Percentiles rank a stretch among this genome's conserved stretches.
Evolutionary conservation across 2,113 vertebrate species (phyloP).

Genomic region (Dascyllus trimaculatus): DNA sequence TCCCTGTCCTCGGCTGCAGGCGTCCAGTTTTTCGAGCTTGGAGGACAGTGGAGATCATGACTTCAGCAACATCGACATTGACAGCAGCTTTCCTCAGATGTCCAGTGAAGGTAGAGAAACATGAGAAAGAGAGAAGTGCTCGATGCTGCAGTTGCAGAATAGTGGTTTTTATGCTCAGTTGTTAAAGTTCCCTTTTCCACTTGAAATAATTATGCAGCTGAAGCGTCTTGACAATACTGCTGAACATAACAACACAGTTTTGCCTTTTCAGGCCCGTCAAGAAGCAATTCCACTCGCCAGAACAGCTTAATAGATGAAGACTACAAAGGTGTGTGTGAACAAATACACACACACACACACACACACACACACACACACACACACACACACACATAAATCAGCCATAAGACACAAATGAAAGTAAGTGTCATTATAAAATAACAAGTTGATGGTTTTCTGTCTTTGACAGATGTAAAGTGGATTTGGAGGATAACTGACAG

Average conservation of each 20-base stretch:
- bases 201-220: background rate
- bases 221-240: background rate
- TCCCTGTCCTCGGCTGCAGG: constrained; percentile 58
- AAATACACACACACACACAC: background rate
- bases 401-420: background rate
- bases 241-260: background rate
- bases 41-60: constrained; percentile 60
- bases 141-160: no score
- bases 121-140: background rate
- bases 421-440: no score
- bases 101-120: constrained; percentile 43
- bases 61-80: background rate
- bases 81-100: background rate
- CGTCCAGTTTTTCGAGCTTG: constrained; percentile 70
- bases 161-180: background rate
- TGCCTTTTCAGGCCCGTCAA: constrained; percentile 38
- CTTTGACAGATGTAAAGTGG: constrained; percentile 65
- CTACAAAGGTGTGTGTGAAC: constrained; percentile 17
- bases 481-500: constrained; percentile 33
- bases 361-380: background rate
- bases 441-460: background rate
- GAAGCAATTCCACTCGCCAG: constrained; percentile 20
- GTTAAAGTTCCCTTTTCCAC: background rate
- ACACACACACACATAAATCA: background rate
- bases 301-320: constrained; percentile 46